A percentile compares a stretch with the other conserved stretches of the same genome.
phyloP scores from a whole-genome alignment of 2,797 vertebrate genomes.

The Taeniopygia guttata region DNA sequence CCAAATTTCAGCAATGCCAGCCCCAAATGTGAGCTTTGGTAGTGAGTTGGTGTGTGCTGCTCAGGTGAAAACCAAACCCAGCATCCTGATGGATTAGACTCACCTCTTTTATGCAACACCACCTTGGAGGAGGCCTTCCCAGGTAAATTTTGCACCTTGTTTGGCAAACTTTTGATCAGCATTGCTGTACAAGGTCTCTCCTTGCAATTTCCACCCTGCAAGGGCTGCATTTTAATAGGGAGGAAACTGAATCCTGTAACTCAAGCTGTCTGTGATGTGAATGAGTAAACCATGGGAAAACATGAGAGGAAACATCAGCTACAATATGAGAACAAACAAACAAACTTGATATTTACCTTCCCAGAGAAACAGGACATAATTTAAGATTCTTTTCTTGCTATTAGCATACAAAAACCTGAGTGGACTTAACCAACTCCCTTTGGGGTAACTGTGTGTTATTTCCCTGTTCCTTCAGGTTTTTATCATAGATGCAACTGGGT shows the following conservation, averaged over 20 bases:
- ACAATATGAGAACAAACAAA: background rate
- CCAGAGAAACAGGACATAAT: background rate
- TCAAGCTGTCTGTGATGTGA: background rate
- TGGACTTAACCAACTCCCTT: background rate
- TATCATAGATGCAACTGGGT: background rate
- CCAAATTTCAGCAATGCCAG: background rate
- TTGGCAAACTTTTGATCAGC: background rate
- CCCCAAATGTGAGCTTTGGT: background rate
- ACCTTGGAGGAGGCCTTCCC: background rate
- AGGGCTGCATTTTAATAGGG: background rate
- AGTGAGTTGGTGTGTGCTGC: background rate
- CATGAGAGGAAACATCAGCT: background rate
- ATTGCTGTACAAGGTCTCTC: background rate
- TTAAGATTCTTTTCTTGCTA: background rate
- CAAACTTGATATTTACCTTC: background rate
- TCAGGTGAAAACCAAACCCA: background rate
- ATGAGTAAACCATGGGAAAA: constrained; percentile 1
- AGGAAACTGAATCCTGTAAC: constrained; percentile 6
- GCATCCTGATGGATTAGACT: background rate
- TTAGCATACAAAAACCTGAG: background rate
- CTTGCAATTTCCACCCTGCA: background rate
- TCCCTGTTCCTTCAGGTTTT: background rate
- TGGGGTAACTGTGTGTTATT: background rate
- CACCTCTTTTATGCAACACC: background rate
- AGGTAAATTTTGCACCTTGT: background rate